Evolutionary conservation across 2,888 invertebrate genomes (phyloP), one percentile per base, ranked within the genome.

Genomic region (Caenorhabditis wallacei): DNA sequence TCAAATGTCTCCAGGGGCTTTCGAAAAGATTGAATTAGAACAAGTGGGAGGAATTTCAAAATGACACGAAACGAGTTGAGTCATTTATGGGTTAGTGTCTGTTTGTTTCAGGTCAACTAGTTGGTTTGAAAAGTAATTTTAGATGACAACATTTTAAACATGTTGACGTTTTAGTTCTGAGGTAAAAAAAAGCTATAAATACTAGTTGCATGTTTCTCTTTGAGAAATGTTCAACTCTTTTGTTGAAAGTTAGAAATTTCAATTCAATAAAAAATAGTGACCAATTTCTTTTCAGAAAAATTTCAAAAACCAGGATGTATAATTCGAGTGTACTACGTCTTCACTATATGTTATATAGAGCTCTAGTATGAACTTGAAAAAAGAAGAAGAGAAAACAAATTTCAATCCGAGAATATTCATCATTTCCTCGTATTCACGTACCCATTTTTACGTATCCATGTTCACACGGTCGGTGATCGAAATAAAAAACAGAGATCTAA

Each of bases 21-120:
- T 78, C 53, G 24, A 54, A 78, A 69, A 69, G 78, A 78, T 78
- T 78, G 69, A 69, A 78, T 78, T 78, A 69, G 69, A 78, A 78
- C 76, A 78, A 78, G 78, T 78, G 68, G 68, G 59, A 69, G 68
- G 40, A 40, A 40, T 53, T 66, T 53, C 53, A 66, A 37, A 66
- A 53, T 16, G 53, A 53, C 56, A 10, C 54, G 40, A 40, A 69
- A 46, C 20, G 40, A 43, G 22, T 61, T 40, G 30, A 61, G 43
- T 61, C 61, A 61, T 22, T 61, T 43, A 40, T 61, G 26, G 43
- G 24, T 61, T 43, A 22, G 59, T 59, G 22, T 13, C 10, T n/a
- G 13, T 30, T 8, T 13, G 16, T 43, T 43, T 43, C 61, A 40
- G 40, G 7, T 43, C 43, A 59, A 40, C 59, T 40, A 37, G n/a